Base-by-base conservation (phyloP, 2,888 invertebrate genomes). In the Drosophila parthenogenetica region DNA sequence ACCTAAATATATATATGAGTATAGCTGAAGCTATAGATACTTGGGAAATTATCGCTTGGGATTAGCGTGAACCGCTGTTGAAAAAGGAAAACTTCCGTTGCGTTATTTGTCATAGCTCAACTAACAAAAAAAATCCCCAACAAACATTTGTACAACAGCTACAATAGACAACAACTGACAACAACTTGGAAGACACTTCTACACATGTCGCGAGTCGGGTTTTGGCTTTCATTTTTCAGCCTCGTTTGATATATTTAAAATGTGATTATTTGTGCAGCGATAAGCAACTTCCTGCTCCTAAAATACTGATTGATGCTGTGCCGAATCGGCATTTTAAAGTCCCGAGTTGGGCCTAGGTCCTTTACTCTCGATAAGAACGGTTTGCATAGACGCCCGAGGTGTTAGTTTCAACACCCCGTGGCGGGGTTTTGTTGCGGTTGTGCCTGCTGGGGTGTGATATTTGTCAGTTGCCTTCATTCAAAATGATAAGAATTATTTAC, bases 61-160 rank as follows among this genome's bases (percentile, higher is more conserved):
- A 82, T 88, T 86, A 82, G 89, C 89, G 51, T 29, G 88, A 81
- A 81, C 69, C 60, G 64, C 62, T 25, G 59, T 43, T 13, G 35
- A 35, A 35, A 29, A 63, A 59, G 58, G 55, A 66, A 86, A 82
- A 86, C 83, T 81, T 88, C 69, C 64, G 77, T 66, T 62, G 65
- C 49, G 64, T 39, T 65, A 61, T 68, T 80, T 77, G 68, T 73
- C 66, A 66, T 54, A 66, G 60, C 66, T 45, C 61, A 77, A 65
- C 73, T 72, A 55, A 58, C 77, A 40, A 22, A 64, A 60, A 60
- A 40, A 74, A 71, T 77, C 75, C 66, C 71, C 67, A 73, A 67
- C 81, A 86, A 85, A 85, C 84, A 85, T 84, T 88, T 88, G 81
- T 73, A 69, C 76, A 86, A 86, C 87, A 88, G 88, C 81, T 78